These are phyloP conservation scores for Drosophila takahashii DNA, from an alignment of 1,140 invertebrate genomes.

Conservation along the genomic window DNA sequence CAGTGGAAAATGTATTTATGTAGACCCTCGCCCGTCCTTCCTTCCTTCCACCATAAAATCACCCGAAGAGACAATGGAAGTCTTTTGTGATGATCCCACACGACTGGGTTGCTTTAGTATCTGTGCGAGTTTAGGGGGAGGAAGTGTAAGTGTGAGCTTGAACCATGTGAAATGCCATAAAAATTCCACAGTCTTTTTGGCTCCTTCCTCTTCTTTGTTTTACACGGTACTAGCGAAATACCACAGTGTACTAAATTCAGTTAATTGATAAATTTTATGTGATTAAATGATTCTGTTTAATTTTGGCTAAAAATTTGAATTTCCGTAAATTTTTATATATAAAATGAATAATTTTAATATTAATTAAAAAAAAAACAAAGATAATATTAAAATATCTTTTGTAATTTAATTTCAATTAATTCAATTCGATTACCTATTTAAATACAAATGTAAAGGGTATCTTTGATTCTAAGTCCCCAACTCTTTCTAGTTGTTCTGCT, in stretches of 20 bases:
- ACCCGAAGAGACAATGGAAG: slow-evolving; percentile 54
- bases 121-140: slow-evolving; percentile 22
- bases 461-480: background rate
- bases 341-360: no score
- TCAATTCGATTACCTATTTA: no score
- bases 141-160: slow-evolving; percentile 58
- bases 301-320: no score
- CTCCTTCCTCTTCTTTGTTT: slow-evolving; percentile 1
- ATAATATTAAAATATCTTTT: no score
- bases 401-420: no score
- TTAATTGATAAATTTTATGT: no score
- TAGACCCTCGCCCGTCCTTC: background rate
- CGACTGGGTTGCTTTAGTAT: background rate
- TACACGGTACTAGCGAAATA: background rate
- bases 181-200: slow-evolving; percentile 57
- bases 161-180: slow-evolving; percentile 73
- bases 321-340: no score
- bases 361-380: no score
- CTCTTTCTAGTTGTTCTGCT: background rate
- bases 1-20: slow-evolving; percentile 35
- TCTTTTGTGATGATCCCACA: slow-evolving; percentile 52
- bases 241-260: background rate
- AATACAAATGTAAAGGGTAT: no score
- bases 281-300: no score
- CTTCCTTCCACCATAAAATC: slow-evolving; percentile 11